Conservation (phyloP, 2,888 invertebrate species). For the Diarsia mendica region DNA sequence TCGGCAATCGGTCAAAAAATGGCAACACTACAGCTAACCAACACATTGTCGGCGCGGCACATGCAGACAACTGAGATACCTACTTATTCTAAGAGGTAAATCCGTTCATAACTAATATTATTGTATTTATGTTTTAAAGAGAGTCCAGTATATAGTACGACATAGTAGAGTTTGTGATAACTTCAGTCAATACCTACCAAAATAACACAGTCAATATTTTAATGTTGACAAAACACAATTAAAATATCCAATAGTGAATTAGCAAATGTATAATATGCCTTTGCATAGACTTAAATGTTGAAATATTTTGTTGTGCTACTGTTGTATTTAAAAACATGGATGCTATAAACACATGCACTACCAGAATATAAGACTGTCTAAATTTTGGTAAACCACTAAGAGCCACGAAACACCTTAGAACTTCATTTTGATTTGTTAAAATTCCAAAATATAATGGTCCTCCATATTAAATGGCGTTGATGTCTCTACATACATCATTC, state of each 20-base stretch:
- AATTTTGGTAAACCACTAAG: neutral
- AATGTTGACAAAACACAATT: too few species aligned
- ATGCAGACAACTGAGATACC: neutral
- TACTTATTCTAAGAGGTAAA: neutral
- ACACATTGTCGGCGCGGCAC: neutral
- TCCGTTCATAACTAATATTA: neutral
- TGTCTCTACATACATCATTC: too few species aligned
- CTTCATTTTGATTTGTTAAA: neutral
- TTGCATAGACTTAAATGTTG: too few species aligned
- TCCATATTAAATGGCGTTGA: neutral
- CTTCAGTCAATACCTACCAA: too few species aligned
- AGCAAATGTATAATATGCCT: too few species aligned
- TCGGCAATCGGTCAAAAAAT: neutral
- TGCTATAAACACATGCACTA: neutral
- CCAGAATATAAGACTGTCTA: neutral
- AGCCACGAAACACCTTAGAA: neutral
- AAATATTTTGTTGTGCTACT: too few species aligned
- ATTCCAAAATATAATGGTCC: neutral
- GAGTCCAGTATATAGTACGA: too few species aligned
- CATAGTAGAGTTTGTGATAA: too few species aligned
- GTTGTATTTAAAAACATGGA: too few species aligned
- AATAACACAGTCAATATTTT: too few species aligned
- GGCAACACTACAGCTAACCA: neutral
- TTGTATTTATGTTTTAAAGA: too few species aligned
- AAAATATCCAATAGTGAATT: too few species aligned